phyloP scores from a whole-genome alignment of 2,113 vertebrate genomes.

The Phasianus colchicus region DNA sequence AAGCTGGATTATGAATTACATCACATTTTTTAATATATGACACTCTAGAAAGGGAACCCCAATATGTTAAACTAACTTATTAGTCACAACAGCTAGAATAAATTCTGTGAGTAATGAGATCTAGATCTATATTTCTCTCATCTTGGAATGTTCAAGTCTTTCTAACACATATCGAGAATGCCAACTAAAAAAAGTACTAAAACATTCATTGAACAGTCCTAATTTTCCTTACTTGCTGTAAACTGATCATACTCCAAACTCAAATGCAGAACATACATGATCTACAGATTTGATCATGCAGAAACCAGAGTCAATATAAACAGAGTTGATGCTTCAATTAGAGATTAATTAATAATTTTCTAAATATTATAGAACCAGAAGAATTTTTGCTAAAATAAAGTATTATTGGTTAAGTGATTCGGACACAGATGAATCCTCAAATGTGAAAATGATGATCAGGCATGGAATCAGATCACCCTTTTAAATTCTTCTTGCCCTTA shows the following conservation, averaged over 20 bases:
- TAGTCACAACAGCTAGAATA: constrained; percentile 30
- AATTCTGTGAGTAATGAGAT: background rate
- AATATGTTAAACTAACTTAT: background rate
- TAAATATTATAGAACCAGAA: constrained; percentile 37
- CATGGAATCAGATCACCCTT: constrained; percentile 33
- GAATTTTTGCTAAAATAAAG: constrained; percentile 33
- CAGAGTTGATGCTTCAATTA: background rate
- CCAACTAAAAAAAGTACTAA: background rate
- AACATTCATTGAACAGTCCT: background rate
- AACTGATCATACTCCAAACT: background rate
- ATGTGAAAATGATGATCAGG: constrained; percentile 3
- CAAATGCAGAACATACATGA: background rate
- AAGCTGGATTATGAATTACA: constrained; percentile 21
- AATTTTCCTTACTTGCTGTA: background rate
- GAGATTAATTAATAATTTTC: constrained; percentile 37
- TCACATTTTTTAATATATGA: background rate
- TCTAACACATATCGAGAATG: background rate
- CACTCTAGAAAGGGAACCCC: constrained; percentile 13
- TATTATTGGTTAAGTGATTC: constrained; percentile 6
- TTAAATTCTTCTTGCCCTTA: constrained; percentile 20
- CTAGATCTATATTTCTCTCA: background rate
- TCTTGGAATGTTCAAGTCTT: background rate
- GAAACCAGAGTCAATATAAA: background rate
- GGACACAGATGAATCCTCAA: constrained; percentile 24
- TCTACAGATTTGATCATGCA: background rate